Base-by-base conservation (phyloP, 2,888 invertebrate genomes). In the Philopedon plagiatum region DNA sequence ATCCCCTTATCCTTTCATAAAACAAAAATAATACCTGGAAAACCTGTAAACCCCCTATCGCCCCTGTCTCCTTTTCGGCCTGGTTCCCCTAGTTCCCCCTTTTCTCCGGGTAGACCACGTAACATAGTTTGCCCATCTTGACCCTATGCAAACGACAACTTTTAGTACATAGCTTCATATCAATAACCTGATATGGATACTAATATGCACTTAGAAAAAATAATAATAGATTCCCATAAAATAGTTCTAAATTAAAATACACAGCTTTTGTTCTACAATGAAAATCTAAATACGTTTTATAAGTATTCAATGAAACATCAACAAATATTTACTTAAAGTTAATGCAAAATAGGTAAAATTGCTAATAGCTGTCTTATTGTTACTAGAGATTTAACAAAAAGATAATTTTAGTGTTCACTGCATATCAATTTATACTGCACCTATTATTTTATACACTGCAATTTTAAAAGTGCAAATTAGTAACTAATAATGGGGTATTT, bases 91-190 rank as follows among this genome's bases (percentile, higher is more conserved):
- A 81, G 79, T 76, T 88, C 88, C 77, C 90, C 90, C 79, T 87
- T 88, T 74, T 84, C 85, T 71, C 92, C 92, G 21, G 90, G 90
- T 71, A 89, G 89, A 73, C 93, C 93, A 80, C 90, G 88, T 78
- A 88, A 87, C 83, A 89, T 86, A 75, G 89, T 89, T 77, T 86
- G 85, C 78, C 88, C 89, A 81, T 88, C 87, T 78, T 85, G 86
- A 80, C 89, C 89, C 88, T 88, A 85, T 77, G 83, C 83, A 83
- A 83, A 84, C 81, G 81, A 81, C 39, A 68, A 75, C 77, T 64
- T n/a, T 74, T 51, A 74, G 72, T 57, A 76, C 78, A 80, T 78
- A 79, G 80, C 80, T 81, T 83, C 82, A 82, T 77, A 80, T 78
- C 75, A 13, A 67, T 73, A 68, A 15, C 5, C 9, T 34, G 9